Percentiles rank a stretch among this genome's conserved stretches.
Evolutionary conservation across 92 coral and sea anemone genomes (phyloP).

Genomic region (Ricordea florida): DNA sequence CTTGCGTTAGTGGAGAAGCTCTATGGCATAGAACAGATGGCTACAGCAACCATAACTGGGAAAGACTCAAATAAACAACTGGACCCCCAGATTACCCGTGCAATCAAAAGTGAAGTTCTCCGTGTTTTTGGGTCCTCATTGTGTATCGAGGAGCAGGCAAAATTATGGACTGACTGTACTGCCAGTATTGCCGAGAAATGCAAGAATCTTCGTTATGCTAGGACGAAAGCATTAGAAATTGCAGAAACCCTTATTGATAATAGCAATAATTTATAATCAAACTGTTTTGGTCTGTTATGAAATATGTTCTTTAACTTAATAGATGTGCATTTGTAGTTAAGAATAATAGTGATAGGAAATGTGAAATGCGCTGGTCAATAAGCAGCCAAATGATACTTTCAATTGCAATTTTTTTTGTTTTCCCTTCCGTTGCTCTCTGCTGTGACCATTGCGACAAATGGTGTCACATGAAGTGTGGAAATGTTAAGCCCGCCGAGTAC

Average conservation of each 20-base stretch:
- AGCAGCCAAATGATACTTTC: too few species aligned
- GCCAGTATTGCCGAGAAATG: conserved; percentile 2
- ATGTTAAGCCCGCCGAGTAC: too few species aligned
- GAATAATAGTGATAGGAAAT: neutral
- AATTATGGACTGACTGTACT: neutral
- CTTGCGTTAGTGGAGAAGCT: conserved; percentile 6
- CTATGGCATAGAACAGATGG: neutral
- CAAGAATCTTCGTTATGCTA: conserved; percentile 1
- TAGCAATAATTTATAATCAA: neutral
- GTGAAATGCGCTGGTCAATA: neutral
- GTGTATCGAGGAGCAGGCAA: neutral
- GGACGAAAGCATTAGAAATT: neutral
- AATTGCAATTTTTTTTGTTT: too few species aligned
- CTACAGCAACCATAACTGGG: conserved; percentile 1
- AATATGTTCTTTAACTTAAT: neutral
- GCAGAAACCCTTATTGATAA: neutral
- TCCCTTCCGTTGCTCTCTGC: too few species aligned
- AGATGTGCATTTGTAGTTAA: neutral
- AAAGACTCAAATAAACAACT: neutral
- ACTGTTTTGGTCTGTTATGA: neutral
- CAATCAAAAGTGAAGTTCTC: neutral
- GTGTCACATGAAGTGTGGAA: too few species aligned
- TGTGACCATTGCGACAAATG: too few species aligned
- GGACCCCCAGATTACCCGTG: neutral
- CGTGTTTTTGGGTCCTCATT: neutral